These are phyloP conservation scores for Leptura quadrifasciata DNA, from an alignment of 2,888 invertebrate genomes.

Conservation along the genomic window DNA sequence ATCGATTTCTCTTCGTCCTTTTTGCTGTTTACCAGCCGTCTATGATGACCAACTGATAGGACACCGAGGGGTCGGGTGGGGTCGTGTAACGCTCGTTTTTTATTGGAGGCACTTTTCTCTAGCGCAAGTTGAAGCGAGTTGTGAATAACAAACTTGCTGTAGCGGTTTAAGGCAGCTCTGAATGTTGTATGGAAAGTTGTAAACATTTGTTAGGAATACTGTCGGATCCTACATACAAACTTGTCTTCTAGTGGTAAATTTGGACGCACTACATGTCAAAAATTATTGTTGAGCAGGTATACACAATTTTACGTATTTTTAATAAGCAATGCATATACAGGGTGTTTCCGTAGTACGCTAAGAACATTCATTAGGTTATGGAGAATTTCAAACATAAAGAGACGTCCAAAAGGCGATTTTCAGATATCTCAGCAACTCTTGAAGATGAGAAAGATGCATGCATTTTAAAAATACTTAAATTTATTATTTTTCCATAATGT, in stretches of 20 bases:
- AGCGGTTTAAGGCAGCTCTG: not conserved
- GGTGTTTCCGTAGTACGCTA: no score
- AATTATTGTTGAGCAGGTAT: not conserved
- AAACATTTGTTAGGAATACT: not conserved
- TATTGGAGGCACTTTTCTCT: not conserved
- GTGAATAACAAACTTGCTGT: not conserved
- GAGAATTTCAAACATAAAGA: no score
- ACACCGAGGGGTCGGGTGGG: not conserved
- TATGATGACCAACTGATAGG: conserved; percentile 21
- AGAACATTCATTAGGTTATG: no score
- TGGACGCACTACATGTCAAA: not conserved
- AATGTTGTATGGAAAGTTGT: not conserved
- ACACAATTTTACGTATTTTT: no score
- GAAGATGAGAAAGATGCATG: no score
- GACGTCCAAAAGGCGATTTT: no score
- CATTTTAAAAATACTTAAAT: no score
- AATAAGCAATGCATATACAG: no score
- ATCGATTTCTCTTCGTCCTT: conserved; percentile 63
- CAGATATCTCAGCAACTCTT: no score
- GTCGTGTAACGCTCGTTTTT: not conserved
- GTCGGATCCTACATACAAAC: not conserved
- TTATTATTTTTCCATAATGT: no score
- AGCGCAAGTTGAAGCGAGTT: not conserved
- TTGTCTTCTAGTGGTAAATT: not conserved
- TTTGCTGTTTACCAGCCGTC: conserved; percentile 30